These are phyloP conservation scores for Caenorhabditis sp. DNA, from an alignment of 2,888 invertebrate species.

Conservation along the genomic window DNA sequence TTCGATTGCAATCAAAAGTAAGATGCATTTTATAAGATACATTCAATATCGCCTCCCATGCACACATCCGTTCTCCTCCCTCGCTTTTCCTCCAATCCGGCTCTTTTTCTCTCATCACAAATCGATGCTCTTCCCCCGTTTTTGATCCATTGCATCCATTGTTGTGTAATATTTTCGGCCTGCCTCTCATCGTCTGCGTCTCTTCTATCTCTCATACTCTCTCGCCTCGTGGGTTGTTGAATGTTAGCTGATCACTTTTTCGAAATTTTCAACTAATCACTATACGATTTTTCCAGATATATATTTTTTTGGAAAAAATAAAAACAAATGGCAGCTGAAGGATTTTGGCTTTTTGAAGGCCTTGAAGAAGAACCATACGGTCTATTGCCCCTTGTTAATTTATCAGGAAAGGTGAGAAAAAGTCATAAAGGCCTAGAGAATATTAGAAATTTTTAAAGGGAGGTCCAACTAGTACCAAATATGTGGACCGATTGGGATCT, in stretches of 20 bases:
- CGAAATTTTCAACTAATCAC: not conserved
- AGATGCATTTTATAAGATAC: too few relatives aligned
- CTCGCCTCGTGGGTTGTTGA: not conserved
- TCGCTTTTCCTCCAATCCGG: too few relatives aligned
- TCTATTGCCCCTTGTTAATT: constrained; percentile 67
- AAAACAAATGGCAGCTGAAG: constrained; percentile 48
- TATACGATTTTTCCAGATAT: not conserved
- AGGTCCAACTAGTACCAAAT: constrained; percentile 68
- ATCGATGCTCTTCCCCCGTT: not conserved
- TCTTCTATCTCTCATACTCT: not conserved
- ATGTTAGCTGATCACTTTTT: not conserved
- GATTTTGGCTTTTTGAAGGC: constrained; percentile 71
- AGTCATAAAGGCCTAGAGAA: too few relatives aligned
- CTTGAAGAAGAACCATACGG: constrained; percentile 70
- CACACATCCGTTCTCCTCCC: not conserved
- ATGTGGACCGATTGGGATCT: constrained; percentile 66
- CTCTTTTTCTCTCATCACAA: not conserved
- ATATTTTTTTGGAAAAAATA: not conserved
- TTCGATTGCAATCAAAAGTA: too few relatives aligned
- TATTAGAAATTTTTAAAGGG: too few relatives aligned
- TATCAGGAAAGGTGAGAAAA: constrained; percentile 65
- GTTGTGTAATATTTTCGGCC: not conserved
- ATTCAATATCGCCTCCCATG: too few relatives aligned
- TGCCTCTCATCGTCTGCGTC: not conserved
- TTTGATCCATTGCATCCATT: not conserved